Percentiles rank a stretch among this genome's conserved stretches.
Conservation (phyloP, 2,113 vertebrate species). For the Coturnix japonica region DNA sequence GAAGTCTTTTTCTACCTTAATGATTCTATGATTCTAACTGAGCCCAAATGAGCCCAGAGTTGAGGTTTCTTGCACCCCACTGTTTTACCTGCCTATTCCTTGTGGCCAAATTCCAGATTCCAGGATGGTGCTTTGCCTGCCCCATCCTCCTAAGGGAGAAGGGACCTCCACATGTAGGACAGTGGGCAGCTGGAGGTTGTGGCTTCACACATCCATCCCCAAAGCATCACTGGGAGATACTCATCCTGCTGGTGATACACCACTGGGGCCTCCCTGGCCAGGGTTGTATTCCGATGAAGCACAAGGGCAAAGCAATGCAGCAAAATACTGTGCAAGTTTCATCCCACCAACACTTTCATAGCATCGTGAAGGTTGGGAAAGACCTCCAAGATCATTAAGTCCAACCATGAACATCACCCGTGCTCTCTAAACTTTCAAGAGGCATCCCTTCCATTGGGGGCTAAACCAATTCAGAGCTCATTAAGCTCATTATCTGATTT, state of each 20-base stretch:
- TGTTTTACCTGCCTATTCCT: not conserved
- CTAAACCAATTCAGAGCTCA: not conserved
- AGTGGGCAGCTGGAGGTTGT: not conserved
- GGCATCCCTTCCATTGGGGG: not conserved
- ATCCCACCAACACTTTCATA: not conserved
- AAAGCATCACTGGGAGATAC: not conserved
- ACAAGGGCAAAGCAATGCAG: not conserved
- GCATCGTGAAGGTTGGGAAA: no score
- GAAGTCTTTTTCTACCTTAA: no score
- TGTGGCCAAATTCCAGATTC: not conserved
- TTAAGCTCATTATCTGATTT: not conserved
- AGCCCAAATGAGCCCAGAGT: not conserved
- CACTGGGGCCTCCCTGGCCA: not conserved
- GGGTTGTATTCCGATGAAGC: fast-evolving
- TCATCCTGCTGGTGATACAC: not conserved
- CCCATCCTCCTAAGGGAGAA: not conserved
- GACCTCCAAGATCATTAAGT: no score
- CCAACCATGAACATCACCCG: no score
- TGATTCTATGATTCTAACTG: not conserved
- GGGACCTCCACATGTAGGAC: not conserved
- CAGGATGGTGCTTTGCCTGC: not conserved
- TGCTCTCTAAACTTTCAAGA: not conserved
- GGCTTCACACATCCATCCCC: not conserved
- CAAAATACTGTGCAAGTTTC: not conserved
- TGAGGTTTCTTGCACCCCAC: fast-evolving